Evolutionary conservation across 1,140 invertebrate genomes (phyloP).

Genomic region (Aricia agestis): DNA sequence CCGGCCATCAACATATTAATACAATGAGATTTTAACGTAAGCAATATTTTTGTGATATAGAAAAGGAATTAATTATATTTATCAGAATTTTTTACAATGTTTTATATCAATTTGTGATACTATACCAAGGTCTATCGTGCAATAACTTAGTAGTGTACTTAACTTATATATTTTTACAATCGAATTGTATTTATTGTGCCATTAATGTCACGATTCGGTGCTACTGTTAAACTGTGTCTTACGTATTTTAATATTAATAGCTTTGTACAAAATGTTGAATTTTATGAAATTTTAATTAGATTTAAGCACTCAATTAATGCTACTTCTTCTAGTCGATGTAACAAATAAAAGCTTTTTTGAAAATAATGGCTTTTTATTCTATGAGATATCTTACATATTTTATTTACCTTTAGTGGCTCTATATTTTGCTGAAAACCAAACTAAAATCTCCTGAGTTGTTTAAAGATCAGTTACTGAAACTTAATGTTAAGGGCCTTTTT

Average conservation of each 20-base stretch:
- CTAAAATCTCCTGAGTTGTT: too few relatives aligned
- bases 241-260: conserved; percentile 47
- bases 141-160: conserved; percentile 20
- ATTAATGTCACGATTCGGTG: conserved; percentile 30
- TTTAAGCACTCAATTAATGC: conserved; percentile 43
- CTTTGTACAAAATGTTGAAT: conserved; percentile 52
- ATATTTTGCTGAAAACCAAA: too few relatives aligned
- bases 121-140: neutral
- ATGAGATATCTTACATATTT: neutral
- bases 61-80: neutral
- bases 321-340: conserved; percentile 63
- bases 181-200: conserved; percentile 15
- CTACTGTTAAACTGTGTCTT: conserved; percentile 42
- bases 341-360: conserved; percentile 61
- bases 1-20: neutral
- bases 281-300: conserved; percentile 48
- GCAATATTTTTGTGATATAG: neutral
- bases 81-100: neutral
- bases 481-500: too few relatives aligned
- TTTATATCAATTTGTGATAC: neutral
- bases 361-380: conserved; percentile 31
- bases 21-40: neutral
- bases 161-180: conserved; percentile 16
- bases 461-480: too few relatives aligned
- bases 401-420: too few relatives aligned